A percentile compares a stretch with the other conserved stretches of the same genome.
Conservation (phyloP, 2,113 vertebrate genomes). For the Rattus rattus region DNA sequence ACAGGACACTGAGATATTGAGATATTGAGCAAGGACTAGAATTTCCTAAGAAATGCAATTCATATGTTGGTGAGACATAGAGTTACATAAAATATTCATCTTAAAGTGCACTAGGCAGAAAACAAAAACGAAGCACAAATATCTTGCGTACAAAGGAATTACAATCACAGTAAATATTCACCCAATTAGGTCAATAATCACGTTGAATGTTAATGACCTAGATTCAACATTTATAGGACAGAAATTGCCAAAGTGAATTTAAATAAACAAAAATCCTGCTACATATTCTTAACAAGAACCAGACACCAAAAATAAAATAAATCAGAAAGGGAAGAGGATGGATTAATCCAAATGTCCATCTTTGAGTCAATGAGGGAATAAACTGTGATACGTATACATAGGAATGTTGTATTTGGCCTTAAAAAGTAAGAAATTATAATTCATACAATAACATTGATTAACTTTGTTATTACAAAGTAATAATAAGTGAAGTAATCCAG, state of each 20-base stretch:
- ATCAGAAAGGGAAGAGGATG: neutral
- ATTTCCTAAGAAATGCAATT: neutral
- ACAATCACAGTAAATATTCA: neutral
- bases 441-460: neutral
- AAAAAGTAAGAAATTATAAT: neutral
- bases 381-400: neutral
- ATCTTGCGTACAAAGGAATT: neutral
- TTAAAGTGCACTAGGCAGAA: neutral
- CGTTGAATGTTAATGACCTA: neutral
- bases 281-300: neutral
- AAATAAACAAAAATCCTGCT: neutral
- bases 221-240: neutral
- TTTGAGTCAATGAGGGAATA: neutral
- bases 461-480: neutral
- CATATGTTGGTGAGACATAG: neutral
- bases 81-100: neutral
- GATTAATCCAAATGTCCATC: neutral
- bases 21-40: neutral
- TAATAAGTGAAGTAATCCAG: neutral
- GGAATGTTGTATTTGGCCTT: neutral
- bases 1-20: neutral
- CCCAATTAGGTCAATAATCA: neutral
- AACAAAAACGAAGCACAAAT: neutral
- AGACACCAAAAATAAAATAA: constrained; percentile 16
- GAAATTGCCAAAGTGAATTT: neutral